phyloP scores from a whole-genome alignment of 1,140 invertebrate genomes.

The Lepidostoma basale region DNA sequence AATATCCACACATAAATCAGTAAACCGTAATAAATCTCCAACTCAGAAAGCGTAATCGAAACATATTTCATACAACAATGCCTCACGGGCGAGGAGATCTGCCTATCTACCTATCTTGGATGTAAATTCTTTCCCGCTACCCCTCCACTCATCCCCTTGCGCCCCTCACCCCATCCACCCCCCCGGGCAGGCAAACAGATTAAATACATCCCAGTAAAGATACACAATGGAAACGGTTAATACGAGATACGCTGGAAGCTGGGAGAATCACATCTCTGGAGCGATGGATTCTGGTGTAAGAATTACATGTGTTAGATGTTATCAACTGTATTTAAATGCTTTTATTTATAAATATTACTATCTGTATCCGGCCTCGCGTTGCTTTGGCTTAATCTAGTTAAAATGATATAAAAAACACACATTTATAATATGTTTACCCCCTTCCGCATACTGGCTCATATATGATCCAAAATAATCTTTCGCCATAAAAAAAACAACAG shows the following conservation, averaged over 20 bases:
- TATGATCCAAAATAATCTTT: too few relatives aligned
- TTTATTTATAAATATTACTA: too few relatives aligned
- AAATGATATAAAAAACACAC: too few relatives aligned
- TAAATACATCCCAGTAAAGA: constrained; percentile 45
- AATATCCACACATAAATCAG: constrained; percentile 9
- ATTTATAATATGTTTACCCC: too few relatives aligned
- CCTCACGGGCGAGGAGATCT: background rate
- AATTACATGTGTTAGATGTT: too few relatives aligned
- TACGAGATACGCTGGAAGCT: constrained; percentile 31
- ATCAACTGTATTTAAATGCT: too few relatives aligned
- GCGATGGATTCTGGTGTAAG: too few relatives aligned
- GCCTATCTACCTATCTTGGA: background rate
- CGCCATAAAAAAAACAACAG: too few relatives aligned
- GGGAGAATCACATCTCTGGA: background rate
- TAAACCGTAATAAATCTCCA: constrained; percentile 14
- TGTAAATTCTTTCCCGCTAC: constrained; percentile 1
- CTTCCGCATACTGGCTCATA: too few relatives aligned
- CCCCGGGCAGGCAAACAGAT: constrained; percentile 42
- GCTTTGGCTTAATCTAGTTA: too few relatives aligned
- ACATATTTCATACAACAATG: constrained; percentile 24
- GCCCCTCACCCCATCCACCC: background rate
- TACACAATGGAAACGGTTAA: constrained; percentile 43
- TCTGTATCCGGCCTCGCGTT: too few relatives aligned
- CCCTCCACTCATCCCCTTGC: background rate
- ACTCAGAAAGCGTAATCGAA: constrained; percentile 3